Evolutionary conservation across 2,113 vertebrate genomes (phyloP).

Genomic region (Cyanoderma ruficeps): DNA sequence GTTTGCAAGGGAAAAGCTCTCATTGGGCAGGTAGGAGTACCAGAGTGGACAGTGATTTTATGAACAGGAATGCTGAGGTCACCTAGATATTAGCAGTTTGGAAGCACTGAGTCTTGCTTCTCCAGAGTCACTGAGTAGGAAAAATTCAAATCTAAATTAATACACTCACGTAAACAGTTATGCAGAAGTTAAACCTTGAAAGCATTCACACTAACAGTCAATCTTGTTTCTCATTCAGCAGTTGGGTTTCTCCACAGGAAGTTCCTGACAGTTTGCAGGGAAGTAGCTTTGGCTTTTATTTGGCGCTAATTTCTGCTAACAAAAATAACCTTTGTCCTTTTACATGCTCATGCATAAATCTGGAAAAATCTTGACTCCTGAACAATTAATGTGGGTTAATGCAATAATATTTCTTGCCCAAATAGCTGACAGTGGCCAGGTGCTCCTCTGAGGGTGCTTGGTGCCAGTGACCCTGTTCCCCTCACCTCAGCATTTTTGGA

Average conservation of each 20-base stretch:
- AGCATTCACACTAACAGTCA: not conserved
- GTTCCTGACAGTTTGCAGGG: slow-evolving; percentile 22
- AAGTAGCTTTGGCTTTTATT: slow-evolving; percentile 24
- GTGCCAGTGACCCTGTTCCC: not conserved
- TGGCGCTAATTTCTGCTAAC: not conserved
- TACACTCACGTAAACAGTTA: not conserved
- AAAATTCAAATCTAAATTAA: not conserved
- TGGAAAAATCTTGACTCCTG: slow-evolving; percentile 6
- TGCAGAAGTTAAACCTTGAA: not conserved
- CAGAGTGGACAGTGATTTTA: not conserved
- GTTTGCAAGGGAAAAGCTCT: not conserved
- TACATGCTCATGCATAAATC: not conserved
- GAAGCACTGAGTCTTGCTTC: not conserved
- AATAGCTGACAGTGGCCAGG: not conserved
- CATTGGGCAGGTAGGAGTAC: not conserved
- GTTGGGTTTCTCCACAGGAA: not conserved
- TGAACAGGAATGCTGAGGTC: not conserved
- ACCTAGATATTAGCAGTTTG: not conserved
- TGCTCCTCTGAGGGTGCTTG: not conserved
- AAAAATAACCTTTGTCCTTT: slow-evolving; percentile 6
- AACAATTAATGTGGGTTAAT: not conserved
- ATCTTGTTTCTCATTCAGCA: not conserved
- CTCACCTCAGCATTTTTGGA: not conserved
- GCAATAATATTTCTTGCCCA: not conserved
- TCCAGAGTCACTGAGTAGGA: not conserved